Evolutionary conservation across 1,140 invertebrate species (phyloP).

Genomic region (Bombus impatiens): DNA sequence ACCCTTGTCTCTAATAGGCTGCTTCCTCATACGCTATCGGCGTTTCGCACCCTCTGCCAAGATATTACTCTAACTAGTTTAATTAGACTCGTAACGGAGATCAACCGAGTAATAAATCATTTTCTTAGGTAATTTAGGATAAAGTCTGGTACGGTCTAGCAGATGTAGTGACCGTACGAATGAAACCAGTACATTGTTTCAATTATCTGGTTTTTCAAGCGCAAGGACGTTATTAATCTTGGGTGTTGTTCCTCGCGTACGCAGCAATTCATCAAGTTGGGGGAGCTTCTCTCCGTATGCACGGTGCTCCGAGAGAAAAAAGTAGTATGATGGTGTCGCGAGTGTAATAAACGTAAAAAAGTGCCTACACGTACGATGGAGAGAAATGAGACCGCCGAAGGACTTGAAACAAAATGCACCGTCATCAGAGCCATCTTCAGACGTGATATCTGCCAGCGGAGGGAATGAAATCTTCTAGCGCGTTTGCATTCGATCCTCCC

Average conservation of each 20-base stretch:
- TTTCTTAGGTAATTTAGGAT: neutral
- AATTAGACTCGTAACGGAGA: neutral
- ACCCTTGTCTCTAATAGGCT: constrained; percentile 2
- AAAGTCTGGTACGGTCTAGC: neutral
- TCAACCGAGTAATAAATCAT: neutral
- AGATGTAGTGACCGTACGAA: neutral
- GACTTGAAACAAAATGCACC: constrained; percentile 33
- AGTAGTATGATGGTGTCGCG: neutral
- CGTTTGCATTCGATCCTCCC: neutral
- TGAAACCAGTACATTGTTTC: neutral
- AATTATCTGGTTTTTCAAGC: neutral
- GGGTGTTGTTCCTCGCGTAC: neutral
- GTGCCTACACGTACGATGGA: constrained; percentile 2
- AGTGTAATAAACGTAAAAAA: constrained; percentile 39
- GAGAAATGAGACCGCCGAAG: constrained; percentile 1
- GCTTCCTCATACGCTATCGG: neutral
- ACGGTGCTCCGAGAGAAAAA: neutral
- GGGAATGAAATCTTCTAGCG: neutral
- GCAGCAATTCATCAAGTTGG: neutral
- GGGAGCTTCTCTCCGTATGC: neutral
- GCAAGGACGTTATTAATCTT: constrained; percentile 3
- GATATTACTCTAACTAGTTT: neutral
- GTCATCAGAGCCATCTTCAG: constrained; percentile 1
- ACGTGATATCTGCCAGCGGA: neutral
- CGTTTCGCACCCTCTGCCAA: constrained; percentile 10